Percentiles rank a stretch among this genome's conserved stretches.
Conservation (phyloP, 2,888 invertebrate genomes). For the Luperina nickerlii region DNA sequence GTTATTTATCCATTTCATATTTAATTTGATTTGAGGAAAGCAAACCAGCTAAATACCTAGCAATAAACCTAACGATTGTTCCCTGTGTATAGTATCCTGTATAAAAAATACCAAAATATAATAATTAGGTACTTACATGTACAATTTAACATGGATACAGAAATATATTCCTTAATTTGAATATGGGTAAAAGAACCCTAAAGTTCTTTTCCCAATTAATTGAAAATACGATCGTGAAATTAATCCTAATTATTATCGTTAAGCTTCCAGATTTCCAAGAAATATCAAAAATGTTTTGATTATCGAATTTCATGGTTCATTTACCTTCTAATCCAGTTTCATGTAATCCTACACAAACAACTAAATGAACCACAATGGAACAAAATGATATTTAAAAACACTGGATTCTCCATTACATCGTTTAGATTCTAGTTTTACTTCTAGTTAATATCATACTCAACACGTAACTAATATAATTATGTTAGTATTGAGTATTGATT, state of each 20-base stretch:
- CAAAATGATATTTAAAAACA: neutral
- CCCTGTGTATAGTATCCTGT: too few species aligned
- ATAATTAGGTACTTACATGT: neutral
- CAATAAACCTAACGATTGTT: neutral
- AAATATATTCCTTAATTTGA: neutral
- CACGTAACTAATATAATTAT: conserved; percentile 35
- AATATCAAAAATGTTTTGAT: neutral
- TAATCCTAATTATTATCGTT: neutral
- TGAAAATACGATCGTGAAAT: conserved; percentile 1
- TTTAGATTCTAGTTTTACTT: conserved; percentile 16
- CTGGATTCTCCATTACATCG: neutral
- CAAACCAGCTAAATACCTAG: neutral
- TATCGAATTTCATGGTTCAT: neutral
- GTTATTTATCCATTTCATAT: too few species aligned
- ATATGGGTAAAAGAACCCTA: neutral
- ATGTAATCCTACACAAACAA: conserved; percentile 5
- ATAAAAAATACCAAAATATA: neutral
- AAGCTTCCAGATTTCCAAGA: neutral
- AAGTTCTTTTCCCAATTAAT: neutral
- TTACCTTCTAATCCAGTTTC: neutral
- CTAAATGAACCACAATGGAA: neutral
- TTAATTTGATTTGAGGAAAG: too few species aligned
- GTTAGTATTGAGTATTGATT: conserved; percentile 53
- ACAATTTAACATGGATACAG: neutral
- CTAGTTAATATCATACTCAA: conserved; percentile 11